phyloP scores from a whole-genome alignment of 2,888 invertebrate genomes.

The Barypeithes pellucidus region DNA sequence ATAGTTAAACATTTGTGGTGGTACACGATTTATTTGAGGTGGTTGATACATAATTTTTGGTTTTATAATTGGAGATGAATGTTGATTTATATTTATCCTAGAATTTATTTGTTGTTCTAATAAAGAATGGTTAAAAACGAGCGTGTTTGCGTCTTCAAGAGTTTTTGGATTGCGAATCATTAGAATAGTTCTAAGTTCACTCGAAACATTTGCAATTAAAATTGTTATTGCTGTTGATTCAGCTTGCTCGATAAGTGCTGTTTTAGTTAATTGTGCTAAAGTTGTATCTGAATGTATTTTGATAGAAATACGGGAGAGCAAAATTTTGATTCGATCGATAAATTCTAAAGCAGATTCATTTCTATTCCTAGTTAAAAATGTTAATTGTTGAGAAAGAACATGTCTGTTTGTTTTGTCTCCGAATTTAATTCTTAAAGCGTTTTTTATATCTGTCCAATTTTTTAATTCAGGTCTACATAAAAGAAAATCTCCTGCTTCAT shows the following conservation, averaged over 20 bases:
- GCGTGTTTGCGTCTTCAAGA: constrained; percentile 8
- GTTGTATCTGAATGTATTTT: constrained; percentile 1
- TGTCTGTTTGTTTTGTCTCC: constrained; percentile 11
- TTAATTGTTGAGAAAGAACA: constrained; percentile 14
- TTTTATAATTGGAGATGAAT: not conserved
- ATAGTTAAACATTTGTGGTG: not conserved
- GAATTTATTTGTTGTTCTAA: constrained; percentile 32
- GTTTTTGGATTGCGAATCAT: constrained; percentile 16
- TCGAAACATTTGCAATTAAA: constrained; percentile 12
- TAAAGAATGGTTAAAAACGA: constrained; percentile 9
- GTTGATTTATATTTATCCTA: not conserved
- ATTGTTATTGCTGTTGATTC: constrained; percentile 30
- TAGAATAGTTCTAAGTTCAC: constrained; percentile 26
- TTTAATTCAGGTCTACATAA: constrained; percentile 36
- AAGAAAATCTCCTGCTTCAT: constrained; percentile 35
- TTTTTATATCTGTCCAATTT: constrained; percentile 37
- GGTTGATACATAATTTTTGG: constrained; percentile 1
- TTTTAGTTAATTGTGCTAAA: constrained; percentile 1
- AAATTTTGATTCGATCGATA: constrained; percentile 21
- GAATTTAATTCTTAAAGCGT: constrained; percentile 4
- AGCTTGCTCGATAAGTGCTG: constrained; percentile 14
- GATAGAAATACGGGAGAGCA: not conserved
- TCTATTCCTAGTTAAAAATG: constrained; percentile 9
- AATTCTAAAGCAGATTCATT: constrained; percentile 22
- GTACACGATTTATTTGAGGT: not conserved